phyloP scores from a whole-genome alignment of 2,888 invertebrate genomes.

The Malthinus flaveolus region DNA sequence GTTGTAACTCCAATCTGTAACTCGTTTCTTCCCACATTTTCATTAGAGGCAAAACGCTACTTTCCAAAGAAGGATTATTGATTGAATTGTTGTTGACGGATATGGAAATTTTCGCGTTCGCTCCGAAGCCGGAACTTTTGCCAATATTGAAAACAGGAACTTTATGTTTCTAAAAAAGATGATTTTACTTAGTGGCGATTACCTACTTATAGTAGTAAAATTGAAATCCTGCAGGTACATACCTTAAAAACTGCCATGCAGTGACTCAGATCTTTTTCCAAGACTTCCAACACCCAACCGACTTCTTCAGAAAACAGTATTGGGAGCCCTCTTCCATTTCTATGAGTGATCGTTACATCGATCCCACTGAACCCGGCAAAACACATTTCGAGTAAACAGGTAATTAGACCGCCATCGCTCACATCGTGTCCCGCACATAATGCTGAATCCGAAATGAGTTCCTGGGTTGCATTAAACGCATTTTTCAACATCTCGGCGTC shows the following conservation, averaged over 20 bases:
- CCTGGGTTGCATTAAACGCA: conserved; percentile 84
- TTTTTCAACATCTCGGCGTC: conserved; percentile 67
- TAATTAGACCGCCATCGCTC: conserved; percentile 94
- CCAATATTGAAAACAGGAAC: conserved; percentile 73
- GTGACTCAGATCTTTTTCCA: conserved; percentile 58
- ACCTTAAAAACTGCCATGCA: conserved; percentile 65
- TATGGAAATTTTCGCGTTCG: conserved; percentile 65
- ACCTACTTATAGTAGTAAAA: no score
- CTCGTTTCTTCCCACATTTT: conserved; percentile 96
- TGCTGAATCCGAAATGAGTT: conserved; percentile 72
- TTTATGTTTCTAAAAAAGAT: conserved; percentile 52
- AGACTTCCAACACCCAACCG: conserved; percentile 82
- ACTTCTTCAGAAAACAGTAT: conserved; percentile 84
- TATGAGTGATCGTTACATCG: conserved; percentile 63
- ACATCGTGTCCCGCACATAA: conserved; percentile 90
- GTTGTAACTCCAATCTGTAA: conserved; percentile 82
- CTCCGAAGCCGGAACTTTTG: conserved; percentile 65
- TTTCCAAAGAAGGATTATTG: conserved; percentile 60
- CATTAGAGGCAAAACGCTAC: conserved; percentile 69
- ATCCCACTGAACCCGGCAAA: conserved; percentile 88
- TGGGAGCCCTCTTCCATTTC: conserved; percentile 62
- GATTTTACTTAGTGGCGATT: conserved; percentile 3
- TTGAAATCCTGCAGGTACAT: conserved; percentile 24
- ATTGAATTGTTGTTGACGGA: conserved; percentile 57
- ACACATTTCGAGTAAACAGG: conserved; percentile 93